Conservation (phyloP, 2,888 invertebrate genomes). For the Teleiodes luculella region DNA sequence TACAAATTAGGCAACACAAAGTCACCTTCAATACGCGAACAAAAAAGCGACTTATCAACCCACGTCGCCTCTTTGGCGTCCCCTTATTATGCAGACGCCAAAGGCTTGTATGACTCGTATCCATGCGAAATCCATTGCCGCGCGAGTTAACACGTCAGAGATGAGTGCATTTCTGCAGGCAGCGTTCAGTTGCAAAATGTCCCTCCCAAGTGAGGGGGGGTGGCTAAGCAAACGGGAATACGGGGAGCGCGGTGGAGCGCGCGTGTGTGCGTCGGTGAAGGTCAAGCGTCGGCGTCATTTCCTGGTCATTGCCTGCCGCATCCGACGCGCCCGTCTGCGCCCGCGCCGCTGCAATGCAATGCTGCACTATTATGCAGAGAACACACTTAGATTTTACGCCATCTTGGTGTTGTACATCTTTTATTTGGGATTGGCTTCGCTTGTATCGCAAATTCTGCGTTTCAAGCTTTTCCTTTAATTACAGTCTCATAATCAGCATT, state of each 20-base stretch:
- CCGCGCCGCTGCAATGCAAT: conserved; percentile 32
- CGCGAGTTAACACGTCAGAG: neutral
- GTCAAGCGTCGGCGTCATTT: conserved; percentile 76
- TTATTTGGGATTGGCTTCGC: too few species aligned
- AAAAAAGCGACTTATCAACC: conserved; percentile 39
- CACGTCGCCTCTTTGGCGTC: conserved; percentile 32
- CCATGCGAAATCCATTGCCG: neutral
- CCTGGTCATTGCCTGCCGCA: conserved; percentile 74
- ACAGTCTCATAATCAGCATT: too few species aligned
- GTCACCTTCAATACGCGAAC: conserved; percentile 56
- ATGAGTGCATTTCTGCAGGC: neutral
- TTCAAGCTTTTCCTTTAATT: too few species aligned
- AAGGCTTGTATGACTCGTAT: neutral
- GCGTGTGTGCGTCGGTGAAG: conserved; percentile 49
- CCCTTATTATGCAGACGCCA: conserved; percentile 11
- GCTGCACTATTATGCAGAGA: conserved; percentile 10
- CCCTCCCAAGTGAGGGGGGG: conserved; percentile 2
- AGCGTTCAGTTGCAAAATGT: neutral
- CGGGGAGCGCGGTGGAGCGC: conserved; percentile 39
- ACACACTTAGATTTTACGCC: conserved; percentile 6
- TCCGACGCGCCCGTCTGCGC: conserved; percentile 40
- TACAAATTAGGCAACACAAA: conserved; percentile 30
- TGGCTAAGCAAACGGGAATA: conserved; percentile 30
- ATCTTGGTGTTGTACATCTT: conserved; percentile 26
- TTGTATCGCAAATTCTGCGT: too few species aligned